Base-by-base conservation (phyloP, 1,140 invertebrate genomes). In the Hyphantria cunea region DNA sequence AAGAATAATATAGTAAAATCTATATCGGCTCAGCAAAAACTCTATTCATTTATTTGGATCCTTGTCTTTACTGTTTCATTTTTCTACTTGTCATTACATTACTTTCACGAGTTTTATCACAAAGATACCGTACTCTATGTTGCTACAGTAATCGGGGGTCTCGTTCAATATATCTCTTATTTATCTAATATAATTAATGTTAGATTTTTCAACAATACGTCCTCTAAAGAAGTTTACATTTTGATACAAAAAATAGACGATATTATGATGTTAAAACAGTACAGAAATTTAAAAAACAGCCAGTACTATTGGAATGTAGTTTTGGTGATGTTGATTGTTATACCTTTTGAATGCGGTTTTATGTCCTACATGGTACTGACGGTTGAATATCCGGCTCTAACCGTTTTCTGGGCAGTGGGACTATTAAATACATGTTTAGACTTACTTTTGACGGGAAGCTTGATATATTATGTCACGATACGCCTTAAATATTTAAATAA, bases 401-500 rank as follows among this genome's bases (percentile, higher is more conserved):
- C 50, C 14, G 6, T 55, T 3, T 66, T 66, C 14, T 33, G 47
- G 0, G 44, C 25, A 9, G n/a, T 60, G 6, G 55, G 56, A 6
- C 34, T 66, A 25, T n/a, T 60, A 6, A 48, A 13, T 33, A 53
- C 59, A 11, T 66, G 54, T 15, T 15, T 60, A 15, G 64, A 66
- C 12, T 15, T 54, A 10, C 14, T 66, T 39, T 9, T 64, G 6
- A 33, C 31, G 39, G 44, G 33, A 42, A 48, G 41, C 34, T 54
- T 66, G 11, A 45, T 66, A 6, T 11, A 15, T 14, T 54, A 31
- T 34, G 13, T 66, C 17, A 41, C 25, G 8, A 6, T 66, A 14
- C 64, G 51, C 0, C 5, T 60, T 10, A 51, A 17, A 32, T 39
- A 50, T 14, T 42, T 60, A 12, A 60, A 60, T 25, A 39, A 60